A percentile compares a stretch with the other conserved stretches of the same genome.
Evolutionary conservation across 2,113 vertebrate genomes (phyloP).

Genomic region (Electrona antarctica): DNA sequence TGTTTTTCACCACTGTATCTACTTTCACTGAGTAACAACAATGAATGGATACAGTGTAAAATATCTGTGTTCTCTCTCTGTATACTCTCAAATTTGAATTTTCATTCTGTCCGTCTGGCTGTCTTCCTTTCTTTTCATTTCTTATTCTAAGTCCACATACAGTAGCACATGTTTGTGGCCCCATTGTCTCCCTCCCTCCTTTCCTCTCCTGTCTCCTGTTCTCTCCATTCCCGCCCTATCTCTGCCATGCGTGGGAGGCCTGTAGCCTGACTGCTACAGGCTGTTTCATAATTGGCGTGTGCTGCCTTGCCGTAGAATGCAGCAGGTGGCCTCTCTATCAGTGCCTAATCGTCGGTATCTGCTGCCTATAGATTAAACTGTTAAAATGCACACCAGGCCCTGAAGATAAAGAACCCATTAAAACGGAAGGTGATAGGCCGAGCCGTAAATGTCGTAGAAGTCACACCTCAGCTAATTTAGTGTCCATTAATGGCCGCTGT

Average conservation of each 20-base stretch:
- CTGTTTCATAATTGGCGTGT: slow-evolving; percentile 20
- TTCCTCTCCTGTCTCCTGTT: slow-evolving; percentile 4
- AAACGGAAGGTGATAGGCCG: neutral
- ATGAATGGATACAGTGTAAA: no score
- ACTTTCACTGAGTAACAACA: no score
- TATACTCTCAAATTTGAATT: no score
- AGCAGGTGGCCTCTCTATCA: neutral
- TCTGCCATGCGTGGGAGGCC: slow-evolving; percentile 1
- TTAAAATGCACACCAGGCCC: neutral
- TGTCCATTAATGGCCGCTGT: neutral
- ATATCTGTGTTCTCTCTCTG: no score
- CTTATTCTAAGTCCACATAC: no score
- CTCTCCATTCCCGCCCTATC: neutral
- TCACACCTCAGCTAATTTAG: slow-evolving; percentile 12
- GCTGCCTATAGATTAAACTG: neutral
- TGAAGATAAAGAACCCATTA: neutral
- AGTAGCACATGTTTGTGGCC: no score
- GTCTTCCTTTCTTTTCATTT: no score
- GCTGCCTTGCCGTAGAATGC: neutral
- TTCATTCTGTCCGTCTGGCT: no score
- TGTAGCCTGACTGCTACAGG: neutral
- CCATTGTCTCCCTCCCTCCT: neutral
- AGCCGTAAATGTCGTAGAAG: neutral
- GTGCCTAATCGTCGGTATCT: no score
- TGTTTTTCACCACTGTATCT: no score